A percentile compares a stretch with the other conserved stretches of the same genome.
Evolutionary conservation across 2,888 invertebrate genomes (phyloP).

Genomic region (Hedychridium roseum): DNA sequence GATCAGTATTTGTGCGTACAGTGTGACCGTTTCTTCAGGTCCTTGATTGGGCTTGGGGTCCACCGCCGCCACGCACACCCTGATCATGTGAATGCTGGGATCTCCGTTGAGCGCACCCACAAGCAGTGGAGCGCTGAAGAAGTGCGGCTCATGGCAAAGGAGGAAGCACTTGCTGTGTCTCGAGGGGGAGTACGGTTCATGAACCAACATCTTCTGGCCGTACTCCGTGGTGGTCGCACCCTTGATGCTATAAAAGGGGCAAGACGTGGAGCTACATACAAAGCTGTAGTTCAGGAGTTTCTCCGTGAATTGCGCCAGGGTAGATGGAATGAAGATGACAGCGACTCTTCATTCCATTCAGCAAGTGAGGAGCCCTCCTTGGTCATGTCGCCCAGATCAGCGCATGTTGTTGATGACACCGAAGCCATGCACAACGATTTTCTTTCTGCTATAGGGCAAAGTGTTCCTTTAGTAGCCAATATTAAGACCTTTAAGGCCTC

Average conservation of each 20-base stretch:
- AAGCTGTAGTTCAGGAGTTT: neutral
- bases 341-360: no score
- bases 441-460: neutral
- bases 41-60: constrained; percentile 15
- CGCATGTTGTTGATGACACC: no score
- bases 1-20: no score
- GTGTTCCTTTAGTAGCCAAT: neutral
- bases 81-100: constrained; percentile 5
- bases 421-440: no score
- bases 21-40: constrained; percentile 8
- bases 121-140: constrained; percentile 17
- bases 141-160: constrained; percentile 9
- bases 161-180: constrained; percentile 2
- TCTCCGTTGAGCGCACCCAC: constrained; percentile 12
- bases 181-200: constrained; percentile 7
- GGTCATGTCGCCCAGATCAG: no score
- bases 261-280: neutral
- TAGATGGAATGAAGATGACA: neutral
- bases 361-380: no score
- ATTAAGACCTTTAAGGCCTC: neutral
- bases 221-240: neutral
- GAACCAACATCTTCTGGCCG: constrained; percentile 1
- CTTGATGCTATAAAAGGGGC: constrained; percentile 7
- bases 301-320: neutral
- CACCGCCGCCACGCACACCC: constrained; percentile 8